phyloP scores from a whole-genome alignment of 2,888 invertebrate species.

The Synergus japonicus region DNA sequence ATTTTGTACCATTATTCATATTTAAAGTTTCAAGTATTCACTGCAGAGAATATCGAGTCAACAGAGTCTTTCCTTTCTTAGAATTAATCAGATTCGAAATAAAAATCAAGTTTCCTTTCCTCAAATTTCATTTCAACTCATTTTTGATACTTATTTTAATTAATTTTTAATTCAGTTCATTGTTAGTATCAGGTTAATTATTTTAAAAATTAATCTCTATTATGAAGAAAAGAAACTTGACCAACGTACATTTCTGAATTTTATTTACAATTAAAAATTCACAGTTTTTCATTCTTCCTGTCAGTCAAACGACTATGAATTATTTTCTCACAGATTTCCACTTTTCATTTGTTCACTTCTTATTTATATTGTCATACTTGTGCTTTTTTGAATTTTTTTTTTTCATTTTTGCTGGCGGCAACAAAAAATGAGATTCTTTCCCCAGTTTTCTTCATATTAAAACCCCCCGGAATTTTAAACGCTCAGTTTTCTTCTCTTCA shows the following conservation, averaged over 20 bases:
- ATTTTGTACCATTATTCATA: constrained; percentile 26
- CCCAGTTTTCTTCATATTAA: background rate
- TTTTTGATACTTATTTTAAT: background rate
- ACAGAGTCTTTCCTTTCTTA: constrained; percentile 47
- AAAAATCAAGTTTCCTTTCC: background rate
- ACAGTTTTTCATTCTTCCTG: background rate
- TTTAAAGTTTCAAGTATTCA: constrained; percentile 12
- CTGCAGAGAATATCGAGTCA: constrained; percentile 24
- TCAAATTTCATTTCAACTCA: background rate
- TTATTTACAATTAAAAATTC: background rate
- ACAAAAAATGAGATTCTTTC: background rate
- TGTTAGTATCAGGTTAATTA: background rate
- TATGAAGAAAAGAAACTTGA: background rate
- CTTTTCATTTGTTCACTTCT: background rate
- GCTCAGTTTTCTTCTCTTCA: background rate
- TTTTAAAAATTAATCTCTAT: background rate
- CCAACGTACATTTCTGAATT: background rate
- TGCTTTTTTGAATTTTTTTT: background rate
- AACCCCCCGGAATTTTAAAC: background rate
- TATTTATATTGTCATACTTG: constrained; percentile 17
- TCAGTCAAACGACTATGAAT: background rate
- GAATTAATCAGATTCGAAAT: constrained; percentile 43
- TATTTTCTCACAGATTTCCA: background rate
- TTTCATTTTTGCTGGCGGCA: background rate
- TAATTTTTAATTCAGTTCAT: background rate